Evolutionary conservation across 1,140 invertebrate genomes (phyloP).

Genomic region (Papilio polyxenes): DNA sequence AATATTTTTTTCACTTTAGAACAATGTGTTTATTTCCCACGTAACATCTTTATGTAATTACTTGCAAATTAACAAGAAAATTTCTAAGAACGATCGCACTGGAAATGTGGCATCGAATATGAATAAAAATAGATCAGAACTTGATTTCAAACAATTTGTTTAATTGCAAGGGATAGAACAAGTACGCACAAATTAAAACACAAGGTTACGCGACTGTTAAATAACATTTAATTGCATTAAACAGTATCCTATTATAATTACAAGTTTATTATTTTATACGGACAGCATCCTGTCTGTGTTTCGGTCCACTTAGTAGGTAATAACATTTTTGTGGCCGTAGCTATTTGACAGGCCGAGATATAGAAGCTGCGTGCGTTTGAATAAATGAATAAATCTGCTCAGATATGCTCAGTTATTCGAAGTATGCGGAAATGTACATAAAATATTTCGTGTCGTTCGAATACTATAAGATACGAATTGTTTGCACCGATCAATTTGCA

Average conservation of each 20-base stretch:
- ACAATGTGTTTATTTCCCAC: conserved; percentile 55
- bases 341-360: conserved; percentile 30
- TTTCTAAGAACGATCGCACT: conserved; percentile 2
- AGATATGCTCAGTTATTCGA: conserved; percentile 19
- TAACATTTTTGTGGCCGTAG: background rate
- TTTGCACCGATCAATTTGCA: conserved; percentile 26
- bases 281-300: conserved; percentile 21
- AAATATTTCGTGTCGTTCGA: conserved; percentile 2
- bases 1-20: conserved; percentile 47
- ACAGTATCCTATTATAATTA: conserved; percentile 3
- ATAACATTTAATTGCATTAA: conserved; percentile 6
- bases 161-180: background rate
- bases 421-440: conserved; percentile 36
- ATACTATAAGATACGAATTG: conserved; percentile 18
- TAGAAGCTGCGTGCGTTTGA: conserved; percentile 27
- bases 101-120: background rate
- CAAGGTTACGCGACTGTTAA: background rate
- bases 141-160: background rate
- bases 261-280: conserved; percentile 18
- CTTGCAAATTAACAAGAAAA: conserved; percentile 18
- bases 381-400: conserved; percentile 35
- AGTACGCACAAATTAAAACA: background rate
- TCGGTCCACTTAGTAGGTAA: background rate
- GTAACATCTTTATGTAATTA: conserved; percentile 45
- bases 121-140: background rate